These are phyloP conservation scores for Tetrax tetrax DNA, from an alignment of 2,113 vertebrate species.

Conservation along the genomic window DNA sequence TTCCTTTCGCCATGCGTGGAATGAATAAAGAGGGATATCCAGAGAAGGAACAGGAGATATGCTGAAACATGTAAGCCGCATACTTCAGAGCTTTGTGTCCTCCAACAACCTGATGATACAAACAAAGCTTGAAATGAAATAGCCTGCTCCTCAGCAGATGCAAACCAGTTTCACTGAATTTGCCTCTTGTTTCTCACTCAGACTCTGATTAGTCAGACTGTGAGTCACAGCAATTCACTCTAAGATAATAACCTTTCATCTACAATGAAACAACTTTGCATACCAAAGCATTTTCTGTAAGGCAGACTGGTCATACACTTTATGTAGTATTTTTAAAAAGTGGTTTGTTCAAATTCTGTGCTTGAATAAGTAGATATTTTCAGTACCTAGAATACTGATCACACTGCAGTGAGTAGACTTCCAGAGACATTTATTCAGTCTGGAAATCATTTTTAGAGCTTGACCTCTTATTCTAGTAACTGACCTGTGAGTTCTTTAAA, in stretches of 20 bases:
- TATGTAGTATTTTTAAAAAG: neutral
- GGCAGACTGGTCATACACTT: neutral
- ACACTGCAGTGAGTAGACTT: neutral
- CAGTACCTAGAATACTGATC: neutral
- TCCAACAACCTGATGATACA: neutral
- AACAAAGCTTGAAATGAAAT: neutral
- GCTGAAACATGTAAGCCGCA: neutral
- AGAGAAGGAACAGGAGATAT: neutral
- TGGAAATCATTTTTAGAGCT: neutral
- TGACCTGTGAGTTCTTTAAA: neutral
- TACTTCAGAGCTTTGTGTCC: neutral
- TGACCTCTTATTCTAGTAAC: neutral
- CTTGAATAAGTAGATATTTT: neutral
- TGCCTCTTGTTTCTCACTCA: neutral
- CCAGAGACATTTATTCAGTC: neutral
- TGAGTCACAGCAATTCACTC: neutral
- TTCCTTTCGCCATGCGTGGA: neutral
- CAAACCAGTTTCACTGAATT: neutral
- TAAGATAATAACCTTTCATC: neutral
- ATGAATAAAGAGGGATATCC: neutral
- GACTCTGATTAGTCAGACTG: constrained; percentile 1
- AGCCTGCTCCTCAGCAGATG: neutral
- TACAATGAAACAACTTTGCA: neutral
- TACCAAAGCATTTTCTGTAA: neutral
- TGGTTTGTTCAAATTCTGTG: neutral